Evolutionary conservation across 2,888 invertebrate species (phyloP), one percentile per base, ranked within the genome.

Genomic region (Ennomos erosarius): DNA sequence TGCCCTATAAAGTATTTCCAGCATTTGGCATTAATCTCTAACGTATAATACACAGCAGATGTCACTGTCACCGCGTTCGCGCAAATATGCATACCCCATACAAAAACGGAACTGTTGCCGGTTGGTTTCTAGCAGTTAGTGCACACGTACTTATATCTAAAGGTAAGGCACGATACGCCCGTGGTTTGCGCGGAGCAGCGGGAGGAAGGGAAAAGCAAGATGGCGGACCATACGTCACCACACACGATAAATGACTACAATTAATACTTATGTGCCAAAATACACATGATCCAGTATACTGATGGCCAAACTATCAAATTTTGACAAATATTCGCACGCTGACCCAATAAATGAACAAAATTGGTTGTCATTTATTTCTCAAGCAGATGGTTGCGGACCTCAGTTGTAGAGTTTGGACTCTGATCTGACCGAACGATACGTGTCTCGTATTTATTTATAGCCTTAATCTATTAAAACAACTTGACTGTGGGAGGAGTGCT

Each of bases 91-190:
- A 53, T 43, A 53, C 13, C 38, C 50, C 50, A 36, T 38, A 54
- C 39, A 85, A 87, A 82, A 87, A 88, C 13, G 87, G 88, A 48
- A 88, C 88, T 53, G 86, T 77, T 38, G 85, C 78, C 47, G 87
- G 88, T 78, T 42, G 73, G 62, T 79, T 84, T 81, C 76, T 85
- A 86, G 87, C 87, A 82, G 89, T 89, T 90, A 90, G 90, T 88
- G 84, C 86, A 86, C 84, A 81, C 69, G 75, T 77, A 75, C 76
- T 83, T 83, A 81, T 71, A 74, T 47, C 78, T 85, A 81, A 66
- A 45, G 51, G 51, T 60, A 60, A 55, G 55, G 50, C 55, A 60
- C 59, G 47, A 50, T 55, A 50, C 55, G 51, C 55, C 51, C 46
- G 13, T 42, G n/a, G 43, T 11, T 46, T 36, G 51, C 55, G 46